Base-by-base conservation (phyloP, 2,888 invertebrate genomes). In the Geophilus truncorum region DNA sequence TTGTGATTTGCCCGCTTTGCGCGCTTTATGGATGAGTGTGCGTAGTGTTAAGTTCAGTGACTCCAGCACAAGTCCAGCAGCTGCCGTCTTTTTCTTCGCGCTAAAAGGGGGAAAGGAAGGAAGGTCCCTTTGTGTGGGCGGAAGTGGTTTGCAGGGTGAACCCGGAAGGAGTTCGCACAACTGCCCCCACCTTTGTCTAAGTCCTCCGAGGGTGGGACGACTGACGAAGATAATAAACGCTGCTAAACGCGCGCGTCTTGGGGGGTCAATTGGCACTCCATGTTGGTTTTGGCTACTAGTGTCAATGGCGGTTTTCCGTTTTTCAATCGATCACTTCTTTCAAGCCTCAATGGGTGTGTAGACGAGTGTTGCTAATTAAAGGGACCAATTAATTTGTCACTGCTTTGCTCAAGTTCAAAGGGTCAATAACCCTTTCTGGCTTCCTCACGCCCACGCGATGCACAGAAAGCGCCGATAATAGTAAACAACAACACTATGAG, bases 101-200 rank as follows among this genome's bases (percentile, higher is more conserved):
- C 21, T 4, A 57, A 57, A 57, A 9, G 23, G 57, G 57, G 18
- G 57, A 3, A 10, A 15, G 6, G 51, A 51, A 51, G 57, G 57
- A 57, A 40, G 45, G 45, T 28, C 62, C 62, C 62, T 62, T 62
- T 62, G 62, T 62, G 62, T 62, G 62, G 62, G 62, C 62, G 62
- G 62, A 62, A 62, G 62, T 25, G 45, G 45, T 45, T 45, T 45
- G 45, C 45, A 62, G 62, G 62, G 62, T 25, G 62, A 62, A 62
- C 62, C 62, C 62, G 62, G 62, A 62, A 62, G 28, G 23, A 62
- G 62, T 62, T 62, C 10, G 0, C 7, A 23, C 23, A 62, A 62
- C 62, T 62, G 62, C 62, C 62, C 28, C 28, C 28, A 23, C 62
- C 62, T 10, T 62, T 62, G 62, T 62, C 12, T 62, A 23, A 25